phyloP scores from a whole-genome alignment of 2,797 vertebrate species.

The Tympanoctomys barrerae region DNA sequence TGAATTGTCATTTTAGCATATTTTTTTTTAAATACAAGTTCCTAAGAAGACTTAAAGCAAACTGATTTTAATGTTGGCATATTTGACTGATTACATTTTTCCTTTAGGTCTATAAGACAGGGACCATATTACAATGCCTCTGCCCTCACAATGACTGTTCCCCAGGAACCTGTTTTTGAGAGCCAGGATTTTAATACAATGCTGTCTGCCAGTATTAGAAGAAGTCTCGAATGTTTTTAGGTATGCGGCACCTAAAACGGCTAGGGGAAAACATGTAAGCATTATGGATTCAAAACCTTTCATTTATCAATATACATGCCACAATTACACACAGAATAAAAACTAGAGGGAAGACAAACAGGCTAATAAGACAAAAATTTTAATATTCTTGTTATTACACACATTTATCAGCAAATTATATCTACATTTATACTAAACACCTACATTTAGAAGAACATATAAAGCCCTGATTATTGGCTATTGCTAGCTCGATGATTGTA shows the following conservation, averaged over 20 bases:
- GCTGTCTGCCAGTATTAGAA: neutral
- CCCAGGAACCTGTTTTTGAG: constrained; percentile 20
- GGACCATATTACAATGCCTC: neutral
- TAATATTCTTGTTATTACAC: neutral
- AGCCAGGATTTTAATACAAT: constrained; percentile 48
- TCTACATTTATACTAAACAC: constrained; percentile 34
- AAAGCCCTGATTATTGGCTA: constrained; percentile 13
- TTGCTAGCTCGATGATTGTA: constrained; percentile 14
- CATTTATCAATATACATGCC: constrained; percentile 14
- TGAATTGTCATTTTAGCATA: neutral
- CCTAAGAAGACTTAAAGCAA: constrained; percentile 1
- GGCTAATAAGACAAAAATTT: constrained; percentile 9
- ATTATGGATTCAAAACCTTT: neutral
- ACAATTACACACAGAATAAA: neutral
- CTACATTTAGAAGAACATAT: constrained; percentile 22
- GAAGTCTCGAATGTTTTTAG: constrained; percentile 58
- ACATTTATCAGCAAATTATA: constrained; percentile 28
- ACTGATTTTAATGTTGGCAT: constrained; percentile 50
- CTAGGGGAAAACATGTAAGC: constrained; percentile 1
- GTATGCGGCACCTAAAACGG: neutral
- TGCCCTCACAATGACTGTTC: constrained; percentile 1
- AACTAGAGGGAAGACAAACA: neutral
- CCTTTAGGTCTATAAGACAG: constrained; percentile 15
- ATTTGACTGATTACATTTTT: constrained; percentile 51
- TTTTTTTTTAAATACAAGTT: constrained; percentile 18